phyloP scores from a whole-genome alignment of 2,888 invertebrate genomes.

The Campoplex capitator region DNA sequence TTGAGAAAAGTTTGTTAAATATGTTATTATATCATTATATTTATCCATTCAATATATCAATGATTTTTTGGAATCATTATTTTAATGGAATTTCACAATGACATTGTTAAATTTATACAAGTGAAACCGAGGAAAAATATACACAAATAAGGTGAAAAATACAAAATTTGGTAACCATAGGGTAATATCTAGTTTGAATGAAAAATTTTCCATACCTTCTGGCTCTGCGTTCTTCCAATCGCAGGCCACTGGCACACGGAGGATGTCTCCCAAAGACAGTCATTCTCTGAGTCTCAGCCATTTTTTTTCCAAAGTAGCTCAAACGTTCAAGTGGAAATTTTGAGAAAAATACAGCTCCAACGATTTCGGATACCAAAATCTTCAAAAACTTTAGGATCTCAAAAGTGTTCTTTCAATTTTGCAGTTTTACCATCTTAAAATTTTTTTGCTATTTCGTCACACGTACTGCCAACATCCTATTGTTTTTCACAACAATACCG shows the following conservation, averaged over 20 bases:
- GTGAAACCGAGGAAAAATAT: too few relatives aligned
- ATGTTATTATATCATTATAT: too few relatives aligned
- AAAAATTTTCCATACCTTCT: constrained; percentile 85
- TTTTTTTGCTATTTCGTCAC: not conserved
- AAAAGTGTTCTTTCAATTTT: not conserved
- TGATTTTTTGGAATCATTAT: too few relatives aligned
- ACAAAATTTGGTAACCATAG: too few relatives aligned
- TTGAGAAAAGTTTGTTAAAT: too few relatives aligned
- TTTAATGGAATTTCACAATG: too few relatives aligned
- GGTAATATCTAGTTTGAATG: too few relatives aligned
- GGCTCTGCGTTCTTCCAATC: constrained; percentile 91
- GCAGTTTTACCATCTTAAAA: not conserved
- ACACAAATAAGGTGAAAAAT: too few relatives aligned
- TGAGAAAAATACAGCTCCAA: not conserved
- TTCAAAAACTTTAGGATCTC: not conserved
- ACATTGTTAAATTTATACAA: too few relatives aligned
- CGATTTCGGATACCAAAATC: not conserved
- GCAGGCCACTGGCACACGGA: constrained; percentile 90
- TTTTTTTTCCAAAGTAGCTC: constrained; percentile 78
- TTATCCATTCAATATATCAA: too few relatives aligned
- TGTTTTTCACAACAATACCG: not conserved
- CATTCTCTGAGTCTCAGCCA: constrained; percentile 91
- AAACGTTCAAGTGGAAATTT: not conserved
- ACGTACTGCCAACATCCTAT: constrained; percentile 1
- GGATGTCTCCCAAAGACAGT: constrained; percentile 91